Evolutionary conservation across 2,888 invertebrate species (phyloP).

Genomic region (Epinotia ramella): DNA sequence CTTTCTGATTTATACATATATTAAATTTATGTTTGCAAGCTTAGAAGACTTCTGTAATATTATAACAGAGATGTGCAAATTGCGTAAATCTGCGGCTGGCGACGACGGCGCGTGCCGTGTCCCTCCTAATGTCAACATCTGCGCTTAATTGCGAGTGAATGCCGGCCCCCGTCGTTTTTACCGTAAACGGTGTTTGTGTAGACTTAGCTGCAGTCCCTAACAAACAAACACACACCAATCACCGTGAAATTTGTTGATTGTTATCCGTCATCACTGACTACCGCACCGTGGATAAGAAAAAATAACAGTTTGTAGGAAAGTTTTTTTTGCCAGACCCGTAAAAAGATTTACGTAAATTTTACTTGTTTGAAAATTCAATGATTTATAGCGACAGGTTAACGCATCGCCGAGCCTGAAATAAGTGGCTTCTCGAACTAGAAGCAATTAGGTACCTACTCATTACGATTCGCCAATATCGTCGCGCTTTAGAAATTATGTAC

Average conservation of each 20-base stretch:
- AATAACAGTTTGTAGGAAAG: not conserved
- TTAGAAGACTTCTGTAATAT: not conserved
- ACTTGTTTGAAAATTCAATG: constrained; percentile 29
- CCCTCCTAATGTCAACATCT: constrained; percentile 43
- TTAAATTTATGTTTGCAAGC: not conserved
- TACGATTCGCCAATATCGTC: constrained; percentile 35
- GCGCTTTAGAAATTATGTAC: constrained; percentile 28
- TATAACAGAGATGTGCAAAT: constrained; percentile 10
- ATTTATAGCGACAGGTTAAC: constrained; percentile 30
- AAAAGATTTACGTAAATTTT: constrained; percentile 20
- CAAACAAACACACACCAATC: constrained; percentile 53
- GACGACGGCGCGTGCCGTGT: constrained; percentile 35
- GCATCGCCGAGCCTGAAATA: constrained; percentile 17
- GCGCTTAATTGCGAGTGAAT: constrained; percentile 48
- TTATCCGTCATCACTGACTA: constrained; percentile 1
- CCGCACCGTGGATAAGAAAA: not conserved
- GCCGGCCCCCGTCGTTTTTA: constrained; percentile 52
- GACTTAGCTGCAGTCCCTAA: constrained; percentile 56
- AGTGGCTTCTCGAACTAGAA: constrained; percentile 24
- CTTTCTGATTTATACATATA: not conserved
- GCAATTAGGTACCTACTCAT: constrained; percentile 32
- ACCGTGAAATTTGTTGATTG: constrained; percentile 34
- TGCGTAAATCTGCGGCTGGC: constrained; percentile 8
- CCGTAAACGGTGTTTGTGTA: constrained; percentile 53
- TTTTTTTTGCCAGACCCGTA: not conserved